These are phyloP conservation scores for Fulmarus glacialis DNA, from an alignment of 2,113 vertebrate species.

Conservation along the genomic window DNA sequence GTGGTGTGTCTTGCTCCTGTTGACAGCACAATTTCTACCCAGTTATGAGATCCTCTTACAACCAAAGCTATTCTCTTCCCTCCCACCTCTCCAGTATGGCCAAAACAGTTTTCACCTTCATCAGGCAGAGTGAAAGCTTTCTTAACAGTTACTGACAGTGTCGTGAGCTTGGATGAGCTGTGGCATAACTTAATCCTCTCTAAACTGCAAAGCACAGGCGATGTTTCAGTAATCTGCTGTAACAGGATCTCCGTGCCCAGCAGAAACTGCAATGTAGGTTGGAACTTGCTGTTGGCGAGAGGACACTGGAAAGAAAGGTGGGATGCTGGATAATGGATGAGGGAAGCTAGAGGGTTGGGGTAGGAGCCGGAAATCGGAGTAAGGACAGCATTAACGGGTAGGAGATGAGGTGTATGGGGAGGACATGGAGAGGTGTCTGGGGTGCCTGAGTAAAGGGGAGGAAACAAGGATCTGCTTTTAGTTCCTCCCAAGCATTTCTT, in stretches of 20 bases:
- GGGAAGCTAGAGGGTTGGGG: background rate
- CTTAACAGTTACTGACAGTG: background rate
- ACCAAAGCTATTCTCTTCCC: background rate
- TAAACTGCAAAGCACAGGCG: background rate
- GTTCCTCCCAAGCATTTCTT: background rate
- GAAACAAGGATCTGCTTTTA: background rate
- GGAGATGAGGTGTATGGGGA: background rate
- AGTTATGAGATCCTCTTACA: background rate
- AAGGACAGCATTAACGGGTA: background rate
- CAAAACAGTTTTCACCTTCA: background rate
- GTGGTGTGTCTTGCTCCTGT: background rate
- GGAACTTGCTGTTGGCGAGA: background rate
- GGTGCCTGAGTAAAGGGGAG: background rate
- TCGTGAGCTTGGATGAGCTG: background rate
- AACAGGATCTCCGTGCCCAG: background rate
- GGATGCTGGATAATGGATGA: background rate
- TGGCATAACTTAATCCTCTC: background rate
- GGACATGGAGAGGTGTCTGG: background rate
- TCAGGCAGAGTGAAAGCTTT: background rate
- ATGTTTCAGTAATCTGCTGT: background rate
- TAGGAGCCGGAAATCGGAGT: background rate
- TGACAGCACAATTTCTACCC: background rate
- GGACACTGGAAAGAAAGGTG: background rate
- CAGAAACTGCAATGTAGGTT: background rate
- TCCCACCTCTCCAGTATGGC: background rate